Conservation (phyloP, 2,888 invertebrate genomes). For the Drosophila histrio region DNA sequence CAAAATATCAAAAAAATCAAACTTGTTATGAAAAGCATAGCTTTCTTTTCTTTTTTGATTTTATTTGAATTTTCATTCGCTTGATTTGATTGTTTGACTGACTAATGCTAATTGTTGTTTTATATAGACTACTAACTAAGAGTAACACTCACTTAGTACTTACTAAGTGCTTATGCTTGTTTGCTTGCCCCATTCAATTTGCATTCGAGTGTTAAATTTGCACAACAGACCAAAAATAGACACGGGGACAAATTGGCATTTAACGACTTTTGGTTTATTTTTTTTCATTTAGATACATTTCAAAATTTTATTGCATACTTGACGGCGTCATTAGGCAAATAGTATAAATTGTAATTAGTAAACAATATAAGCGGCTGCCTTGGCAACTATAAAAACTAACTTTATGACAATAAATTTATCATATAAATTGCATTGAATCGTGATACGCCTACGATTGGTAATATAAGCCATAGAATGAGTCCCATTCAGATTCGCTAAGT, state of each 20-base stretch:
- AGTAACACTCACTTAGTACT: slow-evolving; percentile 26
- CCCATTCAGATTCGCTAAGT: neutral
- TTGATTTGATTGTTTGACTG: neutral
- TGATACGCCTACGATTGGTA: slow-evolving; percentile 4
- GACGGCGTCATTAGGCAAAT: slow-evolving; percentile 4
- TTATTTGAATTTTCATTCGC: slow-evolving; percentile 5
- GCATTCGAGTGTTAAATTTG: slow-evolving; percentile 16
- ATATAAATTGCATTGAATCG: neutral
- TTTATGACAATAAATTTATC: neutral
- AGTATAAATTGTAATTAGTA: neutral
- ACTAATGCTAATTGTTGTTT: slow-evolving; percentile 16
- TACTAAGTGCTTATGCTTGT: slow-evolving; percentile 18
- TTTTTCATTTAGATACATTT: neutral
- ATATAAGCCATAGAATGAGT: neutral
- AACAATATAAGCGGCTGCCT: neutral
- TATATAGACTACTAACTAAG: slow-evolving; percentile 18
- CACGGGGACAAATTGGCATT: slow-evolving; percentile 32
- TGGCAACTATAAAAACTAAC: neutral
- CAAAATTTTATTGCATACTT: slow-evolving; percentile 42
- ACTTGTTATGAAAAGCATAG: slow-evolving; percentile 40
- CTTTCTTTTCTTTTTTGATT: slow-evolving; percentile 7
- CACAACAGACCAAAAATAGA: slow-evolving; percentile 10
- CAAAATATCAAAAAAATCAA: neutral
- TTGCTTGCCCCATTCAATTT: slow-evolving; percentile 36
- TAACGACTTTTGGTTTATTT: slow-evolving; percentile 20